phyloP scores from a whole-genome alignment of 2,888 invertebrate species.

The Cephalotes varians region DNA sequence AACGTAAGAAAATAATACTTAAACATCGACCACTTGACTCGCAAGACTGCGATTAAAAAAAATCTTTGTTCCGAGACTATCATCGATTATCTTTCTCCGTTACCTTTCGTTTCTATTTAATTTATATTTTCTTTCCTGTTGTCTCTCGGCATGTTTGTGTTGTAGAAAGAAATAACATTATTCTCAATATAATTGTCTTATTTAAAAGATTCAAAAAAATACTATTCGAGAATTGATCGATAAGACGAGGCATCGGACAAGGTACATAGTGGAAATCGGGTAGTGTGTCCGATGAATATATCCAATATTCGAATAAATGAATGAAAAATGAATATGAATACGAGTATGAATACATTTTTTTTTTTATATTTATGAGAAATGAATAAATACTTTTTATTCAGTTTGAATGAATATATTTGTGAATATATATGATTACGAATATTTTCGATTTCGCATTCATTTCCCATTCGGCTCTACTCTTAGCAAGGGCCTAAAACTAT shows the following conservation, averaged over 20 bases:
- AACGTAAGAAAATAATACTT: slow-evolving; percentile 7
- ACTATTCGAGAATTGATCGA: background rate
- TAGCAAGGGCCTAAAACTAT: too few relatives aligned
- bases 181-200: background rate
- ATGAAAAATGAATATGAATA: too few relatives aligned
- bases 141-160: background rate
- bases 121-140: background rate
- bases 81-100: background rate
- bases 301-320: too few relatives aligned
- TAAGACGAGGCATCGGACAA: background rate
- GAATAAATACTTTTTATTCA: too few relatives aligned
- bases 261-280: background rate
- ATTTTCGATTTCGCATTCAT: too few relatives aligned
- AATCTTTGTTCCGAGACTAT: background rate
- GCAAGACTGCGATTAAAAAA: background rate
- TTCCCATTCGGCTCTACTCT: too few relatives aligned
- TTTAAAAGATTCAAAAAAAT: slow-evolving; percentile 3
- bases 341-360: too few relatives aligned
- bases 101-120: slow-evolving; percentile 12
- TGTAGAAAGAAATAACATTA: background rate
- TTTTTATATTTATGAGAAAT: too few relatives aligned
- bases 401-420: too few relatives aligned
- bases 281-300: too few relatives aligned
- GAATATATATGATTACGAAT: too few relatives aligned
- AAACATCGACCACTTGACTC: background rate